Evolutionary conservation across 2,797 vertebrate species (phyloP).

Genomic region (Rhynchonycteris naso): DNA sequence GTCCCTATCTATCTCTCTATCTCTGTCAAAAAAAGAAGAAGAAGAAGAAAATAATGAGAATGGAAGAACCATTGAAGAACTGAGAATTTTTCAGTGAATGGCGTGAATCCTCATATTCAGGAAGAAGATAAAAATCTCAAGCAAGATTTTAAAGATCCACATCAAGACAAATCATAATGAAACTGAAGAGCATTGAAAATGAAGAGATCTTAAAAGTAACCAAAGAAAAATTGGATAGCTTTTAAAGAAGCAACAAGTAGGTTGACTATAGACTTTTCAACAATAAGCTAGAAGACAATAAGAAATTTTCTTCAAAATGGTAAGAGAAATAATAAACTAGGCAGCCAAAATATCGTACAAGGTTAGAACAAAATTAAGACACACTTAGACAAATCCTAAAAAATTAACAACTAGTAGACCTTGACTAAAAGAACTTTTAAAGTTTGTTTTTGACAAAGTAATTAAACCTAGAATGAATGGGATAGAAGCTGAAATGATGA

Average conservation of each 20-base stretch:
- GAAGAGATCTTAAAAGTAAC: background rate
- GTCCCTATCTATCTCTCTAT: too few species aligned
- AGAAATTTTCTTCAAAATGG: background rate
- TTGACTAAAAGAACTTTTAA: background rate
- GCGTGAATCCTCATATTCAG: background rate
- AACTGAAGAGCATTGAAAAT: background rate
- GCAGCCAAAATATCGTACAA: background rate
- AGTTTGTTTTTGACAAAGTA: background rate
- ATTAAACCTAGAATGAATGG: background rate
- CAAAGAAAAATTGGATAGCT: background rate
- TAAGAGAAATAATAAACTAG: background rate
- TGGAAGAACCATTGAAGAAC: background rate
- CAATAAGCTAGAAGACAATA: background rate
- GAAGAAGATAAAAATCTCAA: background rate
- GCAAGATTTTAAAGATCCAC: background rate
- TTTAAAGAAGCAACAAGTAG: background rate
- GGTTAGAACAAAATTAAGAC: background rate
- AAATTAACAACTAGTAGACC: background rate
- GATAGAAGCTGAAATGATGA: background rate
- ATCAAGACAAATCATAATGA: background rate
- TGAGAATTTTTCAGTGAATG: background rate
- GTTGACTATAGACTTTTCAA: background rate
- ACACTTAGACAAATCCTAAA: background rate
- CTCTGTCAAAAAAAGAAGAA: too few species aligned
- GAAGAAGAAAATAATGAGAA: background rate